Evolutionary conservation across 2,888 invertebrate genomes (phyloP).

Genomic region (Fragum whitleyi): DNA sequence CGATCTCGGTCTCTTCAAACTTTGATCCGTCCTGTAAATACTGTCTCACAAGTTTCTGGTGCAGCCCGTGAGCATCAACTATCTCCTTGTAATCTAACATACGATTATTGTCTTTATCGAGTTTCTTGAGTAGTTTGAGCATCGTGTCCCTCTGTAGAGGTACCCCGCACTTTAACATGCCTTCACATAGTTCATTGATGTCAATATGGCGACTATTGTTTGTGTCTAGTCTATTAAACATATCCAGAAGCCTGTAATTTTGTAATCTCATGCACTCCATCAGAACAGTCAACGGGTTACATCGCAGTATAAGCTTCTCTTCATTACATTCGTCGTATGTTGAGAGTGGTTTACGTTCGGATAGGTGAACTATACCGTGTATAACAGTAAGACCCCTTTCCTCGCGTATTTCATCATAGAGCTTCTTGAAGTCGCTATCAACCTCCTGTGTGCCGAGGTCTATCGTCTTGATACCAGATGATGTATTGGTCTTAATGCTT

Average conservation of each 20-base stretch:
- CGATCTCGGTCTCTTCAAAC: conserved; percentile 65
- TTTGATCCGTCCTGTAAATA: conserved; percentile 38
- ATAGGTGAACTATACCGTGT: conserved; percentile 61
- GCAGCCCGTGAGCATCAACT: conserved; percentile 58
- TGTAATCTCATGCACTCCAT: conserved; percentile 70
- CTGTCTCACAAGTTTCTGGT: conserved; percentile 54
- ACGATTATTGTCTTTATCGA: conserved; percentile 64
- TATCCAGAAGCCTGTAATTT: conserved; percentile 65
- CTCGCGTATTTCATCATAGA: conserved; percentile 49
- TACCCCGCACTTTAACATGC: conserved; percentile 61
- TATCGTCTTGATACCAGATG: conserved; percentile 56
- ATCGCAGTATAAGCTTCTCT: conserved; percentile 49
- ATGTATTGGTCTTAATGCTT: conserved; percentile 48
- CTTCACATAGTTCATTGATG: conserved; percentile 61
- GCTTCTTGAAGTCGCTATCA: conserved; percentile 54
- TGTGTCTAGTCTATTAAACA: conserved; percentile 62
- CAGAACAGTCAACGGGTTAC: conserved; percentile 66
- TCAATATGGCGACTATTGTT: conserved; percentile 60
- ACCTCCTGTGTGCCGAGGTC: conserved; percentile 68
- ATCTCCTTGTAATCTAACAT: conserved; percentile 65
- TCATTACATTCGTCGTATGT: conserved; percentile 40
- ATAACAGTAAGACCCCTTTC: conserved; percentile 55
- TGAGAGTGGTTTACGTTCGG: conserved; percentile 40
- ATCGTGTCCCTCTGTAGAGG: conserved; percentile 51
- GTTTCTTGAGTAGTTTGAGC: conserved; percentile 49